These are phyloP conservation scores for Mesorhabditis belari DNA, from an alignment of 2,888 invertebrate species.

Conservation along the genomic window DNA sequence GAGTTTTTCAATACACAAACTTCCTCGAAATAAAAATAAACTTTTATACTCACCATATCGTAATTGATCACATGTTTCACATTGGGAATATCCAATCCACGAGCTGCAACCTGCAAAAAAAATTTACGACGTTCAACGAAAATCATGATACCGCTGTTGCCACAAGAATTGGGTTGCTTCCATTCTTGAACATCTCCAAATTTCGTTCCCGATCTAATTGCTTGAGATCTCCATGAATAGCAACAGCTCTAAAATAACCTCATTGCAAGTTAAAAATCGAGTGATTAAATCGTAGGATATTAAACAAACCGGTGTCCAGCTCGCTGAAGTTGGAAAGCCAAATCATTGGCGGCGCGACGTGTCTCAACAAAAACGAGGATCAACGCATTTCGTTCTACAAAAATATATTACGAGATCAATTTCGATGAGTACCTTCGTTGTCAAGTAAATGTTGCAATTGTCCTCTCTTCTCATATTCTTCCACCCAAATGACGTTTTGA, in stretches of 20 bases:
- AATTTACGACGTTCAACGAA: not conserved
- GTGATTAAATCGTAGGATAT: constrained; percentile 55
- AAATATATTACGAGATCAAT: not conserved
- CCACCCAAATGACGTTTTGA: constrained; percentile 88
- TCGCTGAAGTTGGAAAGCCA: constrained; percentile 83
- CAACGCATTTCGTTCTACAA: constrained; percentile 58
- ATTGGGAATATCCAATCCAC: constrained; percentile 36
- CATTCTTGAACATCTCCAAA: constrained; percentile 54
- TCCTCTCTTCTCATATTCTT: constrained; percentile 90
- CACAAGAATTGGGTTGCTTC: constrained; percentile 59
- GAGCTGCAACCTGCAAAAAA: constrained; percentile 22
- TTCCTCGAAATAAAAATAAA: not conserved
- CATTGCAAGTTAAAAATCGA: too few relatives aligned
- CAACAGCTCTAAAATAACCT: constrained; percentile 89
- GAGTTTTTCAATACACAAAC: not conserved
- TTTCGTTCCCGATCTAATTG: constrained; percentile 70
- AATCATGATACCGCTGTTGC: constrained; percentile 25
- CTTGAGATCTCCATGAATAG: constrained; percentile 93
- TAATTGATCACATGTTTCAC: constrained; percentile 21
- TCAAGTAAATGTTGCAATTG: constrained; percentile 88
- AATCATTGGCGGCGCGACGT: constrained; percentile 91
- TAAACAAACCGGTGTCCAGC: not conserved
- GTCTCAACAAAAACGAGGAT: constrained; percentile 98
- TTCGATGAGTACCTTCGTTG: constrained; percentile 21
- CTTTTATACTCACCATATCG: constrained; percentile 2